These are phyloP conservation scores for Orthosia gothica DNA, from an alignment of 2,888 invertebrate genomes.

Conservation along the genomic window DNA sequence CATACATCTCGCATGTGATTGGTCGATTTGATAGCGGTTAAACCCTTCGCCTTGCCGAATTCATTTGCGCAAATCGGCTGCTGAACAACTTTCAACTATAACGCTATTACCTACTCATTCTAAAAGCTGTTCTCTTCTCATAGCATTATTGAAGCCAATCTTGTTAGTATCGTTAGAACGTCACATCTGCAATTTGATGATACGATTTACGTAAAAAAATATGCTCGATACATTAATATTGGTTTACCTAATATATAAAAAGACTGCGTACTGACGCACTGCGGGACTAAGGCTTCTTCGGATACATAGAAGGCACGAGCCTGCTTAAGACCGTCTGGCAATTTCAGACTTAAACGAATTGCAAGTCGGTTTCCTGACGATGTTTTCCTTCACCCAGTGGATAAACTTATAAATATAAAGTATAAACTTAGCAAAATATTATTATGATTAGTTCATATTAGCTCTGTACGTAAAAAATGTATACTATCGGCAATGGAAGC, in stretches of 20 bases:
- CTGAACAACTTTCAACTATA: slow-evolving; percentile 13
- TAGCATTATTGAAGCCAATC: slow-evolving; percentile 20
- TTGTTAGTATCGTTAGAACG: slow-evolving; percentile 18
- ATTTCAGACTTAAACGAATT: not conserved
- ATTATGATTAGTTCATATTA: not conserved
- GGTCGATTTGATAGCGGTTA: too few species aligned
- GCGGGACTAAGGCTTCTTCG: too few species aligned
- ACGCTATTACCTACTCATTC: not conserved
- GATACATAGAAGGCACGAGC: slow-evolving; percentile 3
- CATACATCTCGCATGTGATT: too few species aligned
- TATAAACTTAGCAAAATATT: slow-evolving; percentile 6
- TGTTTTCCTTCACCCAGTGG: not conserved
- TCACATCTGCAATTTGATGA: slow-evolving; percentile 55
- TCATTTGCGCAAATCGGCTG: too few species aligned
- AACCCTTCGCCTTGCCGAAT: too few species aligned
- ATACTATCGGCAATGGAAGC: slow-evolving; percentile 24
- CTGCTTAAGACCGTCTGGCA: not conserved
- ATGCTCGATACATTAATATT: slow-evolving; percentile 17
- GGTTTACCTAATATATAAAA: too few species aligned
- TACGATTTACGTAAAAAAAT: slow-evolving; percentile 15
- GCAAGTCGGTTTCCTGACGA: not conserved
- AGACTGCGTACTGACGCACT: too few species aligned
- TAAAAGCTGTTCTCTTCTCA: slow-evolving; percentile 32
- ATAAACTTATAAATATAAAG: not conserved
- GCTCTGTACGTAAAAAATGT: not conserved